These are phyloP conservation scores for Paradisaea rubra DNA, from an alignment of 2,113 vertebrate genomes.

Conservation along the genomic window DNA sequence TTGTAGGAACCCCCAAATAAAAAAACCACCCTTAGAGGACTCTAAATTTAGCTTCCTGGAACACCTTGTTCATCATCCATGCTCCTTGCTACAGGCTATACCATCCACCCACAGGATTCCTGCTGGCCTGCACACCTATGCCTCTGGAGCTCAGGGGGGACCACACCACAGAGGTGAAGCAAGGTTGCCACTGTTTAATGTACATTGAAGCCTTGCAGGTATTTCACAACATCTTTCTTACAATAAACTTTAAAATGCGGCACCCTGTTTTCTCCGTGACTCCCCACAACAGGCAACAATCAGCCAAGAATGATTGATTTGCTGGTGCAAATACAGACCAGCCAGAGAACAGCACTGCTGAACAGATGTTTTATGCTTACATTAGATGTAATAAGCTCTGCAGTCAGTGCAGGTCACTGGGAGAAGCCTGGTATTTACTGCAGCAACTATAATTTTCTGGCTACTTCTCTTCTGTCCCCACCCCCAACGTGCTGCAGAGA, in stretches of 20 bases:
- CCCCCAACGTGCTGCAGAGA: background rate
- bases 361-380: slow-evolving; percentile 10
- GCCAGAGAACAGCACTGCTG: background rate
- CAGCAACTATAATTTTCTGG: slow-evolving; percentile 36
- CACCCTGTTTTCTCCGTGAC: background rate
- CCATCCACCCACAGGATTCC: background rate
- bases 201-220: background rate
- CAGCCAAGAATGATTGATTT: background rate
- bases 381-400: slow-evolving; percentile 1
- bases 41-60: background rate
- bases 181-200: background rate
- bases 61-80: background rate
- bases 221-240: background rate
- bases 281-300: background rate
- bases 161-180: background rate
- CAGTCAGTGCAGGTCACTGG: slow-evolving; percentile 16
- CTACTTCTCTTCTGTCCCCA: slow-evolving; percentile 29
- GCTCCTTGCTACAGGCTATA: background rate
- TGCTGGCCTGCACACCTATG: background rate
- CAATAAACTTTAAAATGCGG: background rate
- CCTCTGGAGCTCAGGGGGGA: background rate
- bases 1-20: background rate
- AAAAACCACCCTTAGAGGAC: background rate
- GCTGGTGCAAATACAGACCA: background rate
- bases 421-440: slow-evolving; percentile 30